phyloP scores from a whole-genome alignment of 2,888 invertebrate species.

The Chorisops tibialis region DNA sequence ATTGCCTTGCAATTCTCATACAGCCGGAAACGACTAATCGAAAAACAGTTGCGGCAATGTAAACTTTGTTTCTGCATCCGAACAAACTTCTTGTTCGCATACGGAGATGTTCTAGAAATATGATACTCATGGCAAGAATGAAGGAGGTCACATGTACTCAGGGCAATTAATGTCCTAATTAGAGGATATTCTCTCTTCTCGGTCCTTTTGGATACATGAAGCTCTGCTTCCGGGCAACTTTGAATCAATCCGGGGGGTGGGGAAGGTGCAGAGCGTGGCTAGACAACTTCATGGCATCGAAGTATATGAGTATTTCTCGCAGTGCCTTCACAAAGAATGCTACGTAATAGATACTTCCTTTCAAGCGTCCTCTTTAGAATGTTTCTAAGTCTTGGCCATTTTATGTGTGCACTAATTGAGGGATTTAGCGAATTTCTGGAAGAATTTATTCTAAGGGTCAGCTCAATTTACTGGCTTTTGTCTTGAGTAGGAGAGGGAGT shows the following conservation, averaged over 20 bases:
- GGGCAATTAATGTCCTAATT: slow-evolving; percentile 22
- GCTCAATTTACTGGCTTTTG: slow-evolving; percentile 2
- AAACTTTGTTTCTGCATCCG: no score
- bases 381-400: background rate
- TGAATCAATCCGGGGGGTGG: background rate
- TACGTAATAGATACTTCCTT: background rate
- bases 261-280: no score
- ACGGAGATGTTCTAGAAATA: no score
- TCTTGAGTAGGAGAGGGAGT: slow-evolving; percentile 1
- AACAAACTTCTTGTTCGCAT: no score
- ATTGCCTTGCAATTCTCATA: no score
- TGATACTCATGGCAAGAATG: no score
- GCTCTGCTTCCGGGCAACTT: background rate
- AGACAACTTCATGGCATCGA: background rate
- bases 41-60: no score
- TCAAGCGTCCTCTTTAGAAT: background rate
- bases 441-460: slow-evolving; percentile 13
- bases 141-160: slow-evolving; percentile 1
- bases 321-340: background rate
- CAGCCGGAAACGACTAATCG: no score
- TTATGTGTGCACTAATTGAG: slow-evolving; percentile 22
- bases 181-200: slow-evolving; percentile 2
- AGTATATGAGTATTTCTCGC: background rate
- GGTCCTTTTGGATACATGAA: slow-evolving; percentile 13
- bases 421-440: slow-evolving; percentile 7